Conservation (phyloP, 2,113 vertebrate genomes). For the Actinemys pallida region DNA sequence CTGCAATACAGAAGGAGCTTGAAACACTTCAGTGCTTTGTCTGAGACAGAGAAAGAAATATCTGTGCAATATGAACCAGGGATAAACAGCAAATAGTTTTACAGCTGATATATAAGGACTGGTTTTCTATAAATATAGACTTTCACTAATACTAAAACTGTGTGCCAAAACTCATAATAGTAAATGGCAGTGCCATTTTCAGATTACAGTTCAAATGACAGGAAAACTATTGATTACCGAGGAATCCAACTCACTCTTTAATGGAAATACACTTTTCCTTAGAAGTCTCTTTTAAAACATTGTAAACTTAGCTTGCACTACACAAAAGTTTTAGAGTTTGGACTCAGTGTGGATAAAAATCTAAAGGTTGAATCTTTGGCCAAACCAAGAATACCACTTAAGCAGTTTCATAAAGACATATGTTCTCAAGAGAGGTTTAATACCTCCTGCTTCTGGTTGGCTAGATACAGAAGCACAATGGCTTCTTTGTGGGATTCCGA, state of each 20-base stretch:
- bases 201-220: background rate
- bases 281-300: background rate
- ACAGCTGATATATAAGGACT: background rate
- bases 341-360: background rate
- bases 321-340: background rate
- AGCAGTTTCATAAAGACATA: background rate
- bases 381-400: background rate
- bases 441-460: background rate
- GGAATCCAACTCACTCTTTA: background rate
- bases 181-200: background rate
- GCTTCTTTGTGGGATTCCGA: background rate
- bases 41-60: background rate
- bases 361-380: background rate
- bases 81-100: background rate
- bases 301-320: background rate
- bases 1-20: background rate
- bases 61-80: background rate
- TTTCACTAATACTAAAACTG: background rate
- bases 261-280: background rate
- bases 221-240: background rate
- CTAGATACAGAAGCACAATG: background rate
- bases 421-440: background rate
- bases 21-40: background rate
- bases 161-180: background rate
- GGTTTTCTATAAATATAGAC: background rate